These are phyloP conservation scores for Prorops nasuta DNA, from an alignment of 1,140 invertebrate genomes.

Conservation along the genomic window DNA sequence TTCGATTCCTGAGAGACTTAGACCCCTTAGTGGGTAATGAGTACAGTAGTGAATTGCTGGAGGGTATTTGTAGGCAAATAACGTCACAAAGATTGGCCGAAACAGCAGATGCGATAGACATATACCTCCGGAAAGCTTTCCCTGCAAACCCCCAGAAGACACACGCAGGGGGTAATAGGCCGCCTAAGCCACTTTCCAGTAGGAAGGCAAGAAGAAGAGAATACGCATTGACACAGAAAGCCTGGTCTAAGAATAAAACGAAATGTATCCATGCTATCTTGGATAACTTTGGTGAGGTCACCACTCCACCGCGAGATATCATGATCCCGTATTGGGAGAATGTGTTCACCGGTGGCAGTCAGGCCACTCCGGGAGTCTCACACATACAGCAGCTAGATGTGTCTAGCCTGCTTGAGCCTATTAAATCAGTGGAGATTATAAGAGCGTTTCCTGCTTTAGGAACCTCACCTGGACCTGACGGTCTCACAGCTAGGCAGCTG, in stretches of 20 bases:
- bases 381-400: neutral
- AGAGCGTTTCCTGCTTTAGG: neutral
- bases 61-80: neutral
- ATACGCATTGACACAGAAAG: neutral
- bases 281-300: neutral
- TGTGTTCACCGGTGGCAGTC: neutral
- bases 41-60: neutral
- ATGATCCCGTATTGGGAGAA: conserved; percentile 10
- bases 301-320: neutral
- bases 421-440: neutral
- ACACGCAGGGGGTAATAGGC: neutral
- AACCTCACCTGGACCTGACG: conserved; percentile 12
- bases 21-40: neutral
- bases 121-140: neutral
- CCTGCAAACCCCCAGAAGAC: neutral
- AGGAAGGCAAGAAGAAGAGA: neutral
- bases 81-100: neutral
- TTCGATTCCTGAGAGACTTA: neutral
- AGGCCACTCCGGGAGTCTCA: neutral
- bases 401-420: neutral
- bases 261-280: neutral
- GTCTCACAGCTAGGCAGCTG: neutral
- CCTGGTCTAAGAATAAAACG: neutral
- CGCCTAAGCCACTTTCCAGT: neutral
- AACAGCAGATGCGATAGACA: neutral